phyloP scores from a whole-genome alignment of 1,140 invertebrate genomes.

The Diachasmimorpha longicaudata region DNA sequence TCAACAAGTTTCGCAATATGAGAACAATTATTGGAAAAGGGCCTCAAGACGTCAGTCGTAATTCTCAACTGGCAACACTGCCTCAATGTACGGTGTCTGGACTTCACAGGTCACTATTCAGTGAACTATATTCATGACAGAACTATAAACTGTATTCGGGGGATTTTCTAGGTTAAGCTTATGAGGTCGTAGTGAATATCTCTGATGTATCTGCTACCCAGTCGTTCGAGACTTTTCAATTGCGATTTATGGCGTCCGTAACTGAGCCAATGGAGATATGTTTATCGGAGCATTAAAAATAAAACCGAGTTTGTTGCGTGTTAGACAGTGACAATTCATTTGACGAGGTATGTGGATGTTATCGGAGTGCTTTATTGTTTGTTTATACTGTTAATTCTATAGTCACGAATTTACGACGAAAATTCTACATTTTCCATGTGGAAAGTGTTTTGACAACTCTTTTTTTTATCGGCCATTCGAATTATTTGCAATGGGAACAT shows the following conservation, averaged over 20 bases:
- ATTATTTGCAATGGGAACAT: not conserved
- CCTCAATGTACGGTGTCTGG: too few species aligned
- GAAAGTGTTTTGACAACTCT: not conserved
- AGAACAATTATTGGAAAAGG: too few species aligned
- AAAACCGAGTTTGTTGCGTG: not conserved
- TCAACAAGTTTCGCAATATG: too few species aligned
- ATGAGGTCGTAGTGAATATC: not conserved
- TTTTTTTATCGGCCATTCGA: not conserved
- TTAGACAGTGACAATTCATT: not conserved
- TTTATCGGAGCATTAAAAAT: conserved; percentile 13
- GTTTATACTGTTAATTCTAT: not conserved
- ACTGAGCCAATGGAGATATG: not conserved
- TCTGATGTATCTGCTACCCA: not conserved
- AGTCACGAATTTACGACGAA: not conserved
- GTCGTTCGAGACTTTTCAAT: not conserved
- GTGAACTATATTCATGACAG: too few species aligned
- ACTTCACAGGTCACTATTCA: too few species aligned
- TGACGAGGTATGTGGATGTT: not conserved
- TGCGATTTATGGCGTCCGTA: conserved; percentile 4
- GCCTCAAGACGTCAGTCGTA: too few species aligned
- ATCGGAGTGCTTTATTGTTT: not conserved
- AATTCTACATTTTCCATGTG: not conserved
- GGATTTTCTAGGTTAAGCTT: not conserved
- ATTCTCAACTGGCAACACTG: too few species aligned
- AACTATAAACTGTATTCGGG: too few species aligned